These are phyloP conservation scores for Amazona ochrocephala DNA, from an alignment of 2,797 vertebrate species.

Conservation along the genomic window DNA sequence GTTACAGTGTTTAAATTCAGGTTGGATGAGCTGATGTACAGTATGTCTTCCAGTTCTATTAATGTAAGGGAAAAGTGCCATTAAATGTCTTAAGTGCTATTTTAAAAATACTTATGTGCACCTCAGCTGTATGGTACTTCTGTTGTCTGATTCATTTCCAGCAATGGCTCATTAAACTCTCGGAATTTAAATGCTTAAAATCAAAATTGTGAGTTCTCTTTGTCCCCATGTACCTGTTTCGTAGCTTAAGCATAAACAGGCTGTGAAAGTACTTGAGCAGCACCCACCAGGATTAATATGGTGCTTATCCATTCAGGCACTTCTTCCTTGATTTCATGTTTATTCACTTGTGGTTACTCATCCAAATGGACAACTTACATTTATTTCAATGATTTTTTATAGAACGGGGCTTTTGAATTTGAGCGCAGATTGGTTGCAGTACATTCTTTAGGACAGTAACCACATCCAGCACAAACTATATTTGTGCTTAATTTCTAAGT, in stretches of 20 bases:
- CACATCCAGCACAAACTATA: not conserved
- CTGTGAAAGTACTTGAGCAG: not conserved
- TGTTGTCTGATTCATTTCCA: not conserved
- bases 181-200: not conserved
- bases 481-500: not conserved
- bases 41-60: not conserved
- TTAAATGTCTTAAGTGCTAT: not conserved
- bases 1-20: not conserved
- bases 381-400: not conserved
- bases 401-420: not conserved
- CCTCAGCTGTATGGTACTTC: not conserved
- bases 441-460: not conserved
- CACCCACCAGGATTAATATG: fast-evolving
- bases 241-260: not conserved
- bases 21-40: not conserved
- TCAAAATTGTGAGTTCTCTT: not conserved
- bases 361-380: not conserved
- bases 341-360: not conserved
- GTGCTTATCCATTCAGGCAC: not conserved
- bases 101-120: not conserved
- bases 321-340: not conserved
- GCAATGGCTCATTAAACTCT: not conserved
- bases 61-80: not conserved
- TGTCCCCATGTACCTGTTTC: not conserved
- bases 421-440: not conserved